Base-by-base conservation (phyloP, 92 coral and sea anemone genomes). In the Blastomussa wellsi region DNA sequence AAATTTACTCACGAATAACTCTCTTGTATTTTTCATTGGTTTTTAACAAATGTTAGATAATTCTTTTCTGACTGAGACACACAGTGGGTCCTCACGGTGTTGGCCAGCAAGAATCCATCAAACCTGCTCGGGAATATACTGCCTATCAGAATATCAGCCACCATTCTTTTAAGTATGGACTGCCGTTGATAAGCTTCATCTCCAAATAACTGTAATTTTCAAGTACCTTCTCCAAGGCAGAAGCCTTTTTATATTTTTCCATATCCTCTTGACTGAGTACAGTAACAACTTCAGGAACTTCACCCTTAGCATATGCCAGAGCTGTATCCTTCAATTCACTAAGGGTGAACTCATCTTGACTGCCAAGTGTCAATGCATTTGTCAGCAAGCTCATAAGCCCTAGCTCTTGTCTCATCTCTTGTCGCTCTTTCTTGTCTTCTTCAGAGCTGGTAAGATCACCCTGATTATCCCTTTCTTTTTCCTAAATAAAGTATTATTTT, bases 281-380 rank as follows among this genome's bases (percentile, higher is more conserved):
- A 24, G 86, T 87, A 44, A 91, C 92, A 76, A 93, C 84, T 77
- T 90, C 92, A 2, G 96, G 94, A 14, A 93, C 91, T 1, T 89
- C 96, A 3, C 96, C 94, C 77, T 86, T 91, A 47, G 92, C 90
- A 87, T 93, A 93, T 35, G 91, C 90, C 96, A 91, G 79, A 35
- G 92, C 91, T 2, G 96, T 91, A 83, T 89, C 94, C 82, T 85
- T 82, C 22, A 93, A 71, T 84, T 93, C 96, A 39, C 62, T 37
- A 44, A 91, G 65, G 3, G 92, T 86, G 52, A 93, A 79, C 44
- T 93, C 94, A 38, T 93, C 91, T 47, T 91, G 87, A 28, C 76
- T 67, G 15, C 92, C 96, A 24, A 93, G 88, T 11, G 94, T 82
- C 82, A 93, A 79, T 62, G 91, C 92, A 48, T 92, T 91, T 6